These are phyloP conservation scores for Heliconius hermathena DNA, from an alignment of 1,140 invertebrate genomes.

Conservation along the genomic window DNA sequence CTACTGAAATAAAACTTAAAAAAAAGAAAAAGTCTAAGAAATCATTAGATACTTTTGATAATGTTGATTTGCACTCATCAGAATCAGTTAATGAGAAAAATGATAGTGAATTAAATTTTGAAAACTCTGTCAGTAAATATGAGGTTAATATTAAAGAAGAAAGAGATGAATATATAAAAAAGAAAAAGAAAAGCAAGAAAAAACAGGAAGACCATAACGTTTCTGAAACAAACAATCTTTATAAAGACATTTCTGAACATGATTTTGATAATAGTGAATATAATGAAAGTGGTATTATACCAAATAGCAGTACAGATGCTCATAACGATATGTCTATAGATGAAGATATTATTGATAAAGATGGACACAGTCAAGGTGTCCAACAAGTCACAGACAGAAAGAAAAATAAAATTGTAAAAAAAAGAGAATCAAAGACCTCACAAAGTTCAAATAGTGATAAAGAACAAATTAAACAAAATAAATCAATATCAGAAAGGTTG, in stretches of 20 bases:
- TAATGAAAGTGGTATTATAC: neutral
- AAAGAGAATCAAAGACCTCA: constrained; percentile 3
- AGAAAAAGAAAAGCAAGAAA: constrained; percentile 27
- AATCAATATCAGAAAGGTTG: constrained; percentile 55
- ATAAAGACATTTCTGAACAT: neutral
- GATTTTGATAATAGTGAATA: neutral
- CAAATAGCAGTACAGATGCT: neutral
- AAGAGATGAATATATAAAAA: constrained; percentile 22
- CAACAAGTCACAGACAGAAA: neutral
- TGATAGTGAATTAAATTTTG: neutral
- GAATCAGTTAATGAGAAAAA: neutral
- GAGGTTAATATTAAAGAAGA: neutral
- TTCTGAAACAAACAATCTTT: neutral
- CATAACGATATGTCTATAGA: neutral
- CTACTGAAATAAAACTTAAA: constrained; percentile 36
- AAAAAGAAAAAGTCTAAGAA: constrained; percentile 50
- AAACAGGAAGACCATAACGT: neutral
- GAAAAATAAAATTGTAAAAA: constrained; percentile 9
- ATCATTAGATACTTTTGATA: constrained; percentile 5
- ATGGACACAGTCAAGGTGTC: neutral
- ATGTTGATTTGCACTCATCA: constrained; percentile 24
- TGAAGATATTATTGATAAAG: neutral
- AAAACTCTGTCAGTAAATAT: neutral
- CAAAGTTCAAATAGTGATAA: neutral
- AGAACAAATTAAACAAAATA: constrained; percentile 3